A percentile compares a stretch with the other conserved stretches of the same genome.
Conservation (phyloP, 2,113 vertebrate species). For the Pyrgilauda ruficollis region DNA sequence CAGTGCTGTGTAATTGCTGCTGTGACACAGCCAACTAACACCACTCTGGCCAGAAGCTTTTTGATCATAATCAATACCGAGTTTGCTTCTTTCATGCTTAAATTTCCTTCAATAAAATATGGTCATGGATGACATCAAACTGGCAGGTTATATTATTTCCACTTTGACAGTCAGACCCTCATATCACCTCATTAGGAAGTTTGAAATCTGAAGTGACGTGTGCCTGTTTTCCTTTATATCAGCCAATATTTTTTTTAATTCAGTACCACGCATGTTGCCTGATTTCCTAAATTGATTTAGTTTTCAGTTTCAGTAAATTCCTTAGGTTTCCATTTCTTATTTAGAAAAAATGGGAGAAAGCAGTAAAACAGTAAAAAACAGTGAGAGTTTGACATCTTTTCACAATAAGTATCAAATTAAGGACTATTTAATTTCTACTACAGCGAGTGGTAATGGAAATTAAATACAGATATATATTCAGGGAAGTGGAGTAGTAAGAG, state of each 20-base stretch:
- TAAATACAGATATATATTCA: background rate
- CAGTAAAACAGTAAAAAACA: background rate
- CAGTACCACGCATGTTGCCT: background rate
- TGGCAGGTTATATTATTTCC: background rate
- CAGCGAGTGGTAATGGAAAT: background rate
- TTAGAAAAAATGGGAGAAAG: background rate
- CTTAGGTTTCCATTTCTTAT: background rate
- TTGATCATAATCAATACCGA: conserved; percentile 52
- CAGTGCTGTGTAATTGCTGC: conserved; percentile 58
- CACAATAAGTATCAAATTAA: background rate
- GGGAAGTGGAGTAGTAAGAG: background rate
- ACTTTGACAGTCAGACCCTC: background rate
- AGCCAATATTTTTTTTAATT: background rate
- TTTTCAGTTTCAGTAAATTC: background rate
- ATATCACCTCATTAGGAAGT: background rate
- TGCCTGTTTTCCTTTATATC: background rate
- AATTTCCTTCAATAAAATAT: conserved; percentile 6
- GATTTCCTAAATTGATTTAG: background rate
- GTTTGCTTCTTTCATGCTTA: background rate
- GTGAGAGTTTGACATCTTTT: background rate
- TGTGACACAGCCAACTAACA: conserved; percentile 42
- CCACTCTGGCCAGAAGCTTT: conserved; percentile 9
- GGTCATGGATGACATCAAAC: background rate
- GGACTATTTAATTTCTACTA: background rate
- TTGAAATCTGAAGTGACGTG: background rate